Base-by-base conservation (phyloP, 2,888 invertebrate genomes). In the Microctonus aethiopoides region DNA sequence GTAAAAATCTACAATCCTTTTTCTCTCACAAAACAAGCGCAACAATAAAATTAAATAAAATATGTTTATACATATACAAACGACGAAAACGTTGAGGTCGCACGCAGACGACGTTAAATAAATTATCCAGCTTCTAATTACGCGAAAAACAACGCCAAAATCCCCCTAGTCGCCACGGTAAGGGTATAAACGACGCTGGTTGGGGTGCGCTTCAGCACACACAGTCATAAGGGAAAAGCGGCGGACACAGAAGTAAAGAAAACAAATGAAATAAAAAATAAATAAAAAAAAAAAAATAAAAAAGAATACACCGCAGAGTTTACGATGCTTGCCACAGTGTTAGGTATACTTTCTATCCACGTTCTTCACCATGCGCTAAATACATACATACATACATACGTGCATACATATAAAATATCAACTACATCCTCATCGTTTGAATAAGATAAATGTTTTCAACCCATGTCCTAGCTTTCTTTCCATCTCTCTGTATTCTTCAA, bases 61-160 rank as follows among this genome's bases (percentile, higher is more conserved):
- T 46, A 46, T 46, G n/a, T 20, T 9, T 46, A 62, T 62, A 46
- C 16, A 16, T n/a, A 46, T 46, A 22, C 24, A 69, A 78, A 79
- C 74, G 76, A 80, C 78, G 75, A 78, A 77, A 79, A 75, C 79
- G 77, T 70, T 70, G 74, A 75, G 76, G 73, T 74, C 75, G 75
- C 76, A 32, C 46, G 57, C 74, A 75, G 70, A 74, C 74, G 74
- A 77, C 76, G 78, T 80, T 79, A 79, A 82, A 81, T 82, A 80
- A 82, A 81, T 82, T 82, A 81, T 80, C 76, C 76, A 73, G 71
- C 77, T 78, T 78, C 79, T 81, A 82, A 83, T 82, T 81, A 79
- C 79, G 77, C 74, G 77, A 77, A 80, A 81, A 81, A 79, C 75
- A 76, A 76, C 77, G 71, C 74, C 70, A 77, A 77, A 26, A 26